Evolutionary conservation across 2,113 vertebrate species (phyloP), one percentile per base, ranked within the genome.

Genomic region (Aspiorhynchus laticeps): DNA sequence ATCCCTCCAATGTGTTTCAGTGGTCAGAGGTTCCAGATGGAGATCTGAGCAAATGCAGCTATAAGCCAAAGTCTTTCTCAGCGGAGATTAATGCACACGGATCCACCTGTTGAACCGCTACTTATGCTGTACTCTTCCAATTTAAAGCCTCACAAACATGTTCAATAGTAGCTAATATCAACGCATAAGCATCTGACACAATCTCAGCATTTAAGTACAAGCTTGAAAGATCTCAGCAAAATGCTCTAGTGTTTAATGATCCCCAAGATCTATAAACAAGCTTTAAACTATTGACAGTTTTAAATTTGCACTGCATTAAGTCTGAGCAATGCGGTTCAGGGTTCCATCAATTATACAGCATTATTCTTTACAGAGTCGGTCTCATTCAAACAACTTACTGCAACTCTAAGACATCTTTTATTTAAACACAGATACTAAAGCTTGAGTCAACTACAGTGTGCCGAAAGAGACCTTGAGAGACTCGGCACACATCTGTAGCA

Each of bases 261-360:
- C 15, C 43, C 41, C 1, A 4, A 71, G 63, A 51, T 83, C 26
- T 51, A 71, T 51, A 83, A 21, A 71, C 63, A 69, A 51, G 80
- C 43, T 69, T 83, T 69, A 31, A 67, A 82, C 61, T 71, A 83
- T 43, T 83, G 80, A 69, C 26, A n/a, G 43, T 17, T 69, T 83
- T 51, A 83, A 69, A 46, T 31, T 31, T 33, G n/a, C 43, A 51
- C 80, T 33, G 43, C 26, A 51, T 83, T 69, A 51, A 83, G n/a
- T 19, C 14, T 67, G n/a, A 17, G 19, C 14, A 48, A 43, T 33
- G 17, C 10, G 28, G 6, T 83, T 48, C 26, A 11, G 26, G 14
- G 19, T 24, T 83, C 31, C 63, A 31, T 65, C 41, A 24, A 33
- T 43, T 48, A 28, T 69, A 69, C 63, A 31, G 10, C 33, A 69